phyloP scores from a whole-genome alignment of 2,888 invertebrate genomes.

The Aphrophora alni region DNA sequence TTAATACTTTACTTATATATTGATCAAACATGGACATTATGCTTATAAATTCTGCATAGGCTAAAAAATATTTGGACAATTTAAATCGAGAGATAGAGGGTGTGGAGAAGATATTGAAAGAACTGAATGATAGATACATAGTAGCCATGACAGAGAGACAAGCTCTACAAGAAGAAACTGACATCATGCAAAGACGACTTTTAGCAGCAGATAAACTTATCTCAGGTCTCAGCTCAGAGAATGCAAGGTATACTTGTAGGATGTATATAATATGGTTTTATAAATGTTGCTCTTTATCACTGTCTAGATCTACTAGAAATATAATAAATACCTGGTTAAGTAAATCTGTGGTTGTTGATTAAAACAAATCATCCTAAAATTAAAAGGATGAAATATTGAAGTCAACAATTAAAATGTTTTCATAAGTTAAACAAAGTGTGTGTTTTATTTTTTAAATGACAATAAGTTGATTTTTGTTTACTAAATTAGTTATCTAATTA shows the following conservation, averaged over 20 bases:
- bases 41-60: conserved; percentile 54
- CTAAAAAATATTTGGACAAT: conserved; percentile 69
- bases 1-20: too few species aligned
- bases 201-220: conserved; percentile 89
- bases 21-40: too few species aligned
- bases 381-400: too few species aligned
- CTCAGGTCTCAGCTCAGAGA: conserved; percentile 84
- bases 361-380: too few species aligned
- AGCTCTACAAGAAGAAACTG: conserved; percentile 79
- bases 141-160: conserved; percentile 73
- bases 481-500: too few species aligned
- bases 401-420: too few species aligned
- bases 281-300: not conserved
- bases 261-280: not conserved
- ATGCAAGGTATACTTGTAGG: conserved; percentile 61
- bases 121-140: conserved; percentile 77
- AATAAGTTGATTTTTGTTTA: too few species aligned
- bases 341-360: too few species aligned
- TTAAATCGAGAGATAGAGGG: conserved; percentile 72
- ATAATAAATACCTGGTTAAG: too few species aligned
- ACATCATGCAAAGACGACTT: conserved; percentile 78
- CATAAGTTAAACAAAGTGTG: too few species aligned
- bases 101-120: conserved; percentile 62
- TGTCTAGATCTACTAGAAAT: too few species aligned
- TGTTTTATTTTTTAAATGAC: too few species aligned